Conservation (phyloP, 1,140 invertebrate genomes). For the Drosophila oshimai region DNA sequence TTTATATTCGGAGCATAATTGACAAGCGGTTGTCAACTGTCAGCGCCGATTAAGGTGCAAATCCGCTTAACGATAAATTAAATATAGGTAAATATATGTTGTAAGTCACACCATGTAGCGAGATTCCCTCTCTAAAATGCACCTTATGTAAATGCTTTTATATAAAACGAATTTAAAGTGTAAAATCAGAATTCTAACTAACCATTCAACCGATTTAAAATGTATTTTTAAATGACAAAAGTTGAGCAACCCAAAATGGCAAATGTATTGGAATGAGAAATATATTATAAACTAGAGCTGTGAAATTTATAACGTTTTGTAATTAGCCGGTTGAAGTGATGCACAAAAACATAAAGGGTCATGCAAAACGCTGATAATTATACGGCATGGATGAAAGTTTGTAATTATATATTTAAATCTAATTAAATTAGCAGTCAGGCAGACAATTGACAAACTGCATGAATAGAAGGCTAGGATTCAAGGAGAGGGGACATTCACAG, state of each 20-base stretch:
- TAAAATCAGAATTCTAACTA: too few relatives aligned
- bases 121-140: neutral
- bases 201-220: neutral
- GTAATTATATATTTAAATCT: slow-evolving; percentile 76
- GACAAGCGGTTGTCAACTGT: slow-evolving; percentile 72
- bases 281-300: slow-evolving; percentile 57
- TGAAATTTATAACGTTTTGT: slow-evolving; percentile 41
- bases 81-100: slow-evolving; percentile 63
- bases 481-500: neutral
- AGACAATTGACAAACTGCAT: slow-evolving; percentile 57
- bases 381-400: slow-evolving; percentile 22
- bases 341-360: neutral
- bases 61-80: slow-evolving; percentile 70
- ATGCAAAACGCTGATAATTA: slow-evolving; percentile 32
- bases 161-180: neutral
- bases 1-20: slow-evolving; percentile 46
- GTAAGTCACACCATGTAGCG: slow-evolving; percentile 13
- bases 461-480: slow-evolving; percentile 4
- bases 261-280: slow-evolving; percentile 30
- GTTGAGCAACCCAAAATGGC: slow-evolving; percentile 23
- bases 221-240: slow-evolving; percentile 43
- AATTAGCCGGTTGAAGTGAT: slow-evolving; percentile 56
- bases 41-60: slow-evolving; percentile 65
- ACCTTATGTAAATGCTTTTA: neutral
- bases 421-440: slow-evolving; percentile 70